Percentiles rank a stretch among this genome's conserved stretches.
Conservation (phyloP, 2,113 vertebrate species). For the Psettodes erumei region DNA sequence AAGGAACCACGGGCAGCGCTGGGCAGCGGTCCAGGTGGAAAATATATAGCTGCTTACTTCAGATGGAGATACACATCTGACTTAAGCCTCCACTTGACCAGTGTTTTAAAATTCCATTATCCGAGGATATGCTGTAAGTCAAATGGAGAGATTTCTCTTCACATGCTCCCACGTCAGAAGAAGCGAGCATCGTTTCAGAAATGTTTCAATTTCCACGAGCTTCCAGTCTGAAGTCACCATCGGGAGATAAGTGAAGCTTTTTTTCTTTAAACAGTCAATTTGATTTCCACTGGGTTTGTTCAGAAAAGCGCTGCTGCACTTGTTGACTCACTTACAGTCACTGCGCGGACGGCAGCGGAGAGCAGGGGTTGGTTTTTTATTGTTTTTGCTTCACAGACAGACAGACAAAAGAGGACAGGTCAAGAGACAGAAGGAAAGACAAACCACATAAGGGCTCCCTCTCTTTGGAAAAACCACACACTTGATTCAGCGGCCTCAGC, state of each 20-base stretch:
- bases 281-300: background rate
- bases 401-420: background rate
- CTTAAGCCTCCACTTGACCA: conserved; percentile 36
- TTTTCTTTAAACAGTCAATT: background rate
- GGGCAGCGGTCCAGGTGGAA: conserved; percentile 54
- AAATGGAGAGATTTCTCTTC: conserved; percentile 8
- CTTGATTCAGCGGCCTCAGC: background rate
- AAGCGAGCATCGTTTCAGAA: background rate
- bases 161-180: background rate
- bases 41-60: conserved; percentile 61
- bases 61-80: conserved; percentile 48
- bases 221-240: background rate
- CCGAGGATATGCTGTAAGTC: background rate
- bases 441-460: background rate
- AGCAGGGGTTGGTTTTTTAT: background rate
- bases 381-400: background rate
- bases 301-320: background rate
- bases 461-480: conserved; percentile 6
- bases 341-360: background rate
- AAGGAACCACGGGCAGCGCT: conserved; percentile 49
- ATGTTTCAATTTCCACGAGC: conserved; percentile 4
- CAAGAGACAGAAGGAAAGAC: conserved; percentile 20
- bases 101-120: conserved; percentile 47
- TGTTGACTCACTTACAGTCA: background rate
- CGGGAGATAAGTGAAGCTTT: background rate